Evolutionary conservation across 2,797 vertebrate species (phyloP).

Genomic region (Vipera ursinii): DNA sequence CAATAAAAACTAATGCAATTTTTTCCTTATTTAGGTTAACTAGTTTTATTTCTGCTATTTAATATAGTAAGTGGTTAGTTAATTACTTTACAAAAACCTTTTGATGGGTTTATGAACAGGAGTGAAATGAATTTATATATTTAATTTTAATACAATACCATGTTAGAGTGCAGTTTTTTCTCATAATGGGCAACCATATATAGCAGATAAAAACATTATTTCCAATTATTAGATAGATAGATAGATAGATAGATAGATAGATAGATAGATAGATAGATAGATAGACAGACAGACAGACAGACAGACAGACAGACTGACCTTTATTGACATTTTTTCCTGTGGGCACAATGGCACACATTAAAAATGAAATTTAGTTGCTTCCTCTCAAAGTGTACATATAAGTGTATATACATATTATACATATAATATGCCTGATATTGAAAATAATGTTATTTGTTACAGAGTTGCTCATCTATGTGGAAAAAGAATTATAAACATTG

Average conservation of each 20-base stretch:
- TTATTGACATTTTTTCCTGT: too few species aligned
- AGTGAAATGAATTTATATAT: conserved; percentile 57
- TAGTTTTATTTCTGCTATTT: conserved; percentile 21
- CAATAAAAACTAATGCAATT: not conserved
- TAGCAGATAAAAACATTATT: conserved; percentile 37
- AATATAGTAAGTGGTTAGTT: conserved; percentile 59
- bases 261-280: too few species aligned
- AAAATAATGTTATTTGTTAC: not conserved
- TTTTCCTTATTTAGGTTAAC: conserved; percentile 33
- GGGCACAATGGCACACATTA: too few species aligned
- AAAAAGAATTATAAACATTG: not conserved
- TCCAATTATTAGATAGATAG: conserved; percentile 29
- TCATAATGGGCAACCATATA: conserved; percentile 34
- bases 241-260: too few species aligned
- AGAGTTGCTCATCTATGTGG: not conserved
- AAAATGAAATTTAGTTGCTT: too few species aligned
- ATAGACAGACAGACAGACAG: too few species aligned
- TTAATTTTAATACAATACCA: conserved; percentile 48
- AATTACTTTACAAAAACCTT: conserved; percentile 46
- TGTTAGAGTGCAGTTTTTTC: conserved; percentile 40
- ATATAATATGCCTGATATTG: not conserved
- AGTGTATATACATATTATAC: too few species aligned
- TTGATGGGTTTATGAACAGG: conserved; percentile 29
- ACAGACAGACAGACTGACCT: too few species aligned
- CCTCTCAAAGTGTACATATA: too few species aligned